Evolutionary conservation across 1,140 invertebrate genomes (phyloP), one percentile per base, ranked within the genome.

Genomic region (Idris sp.): DNA sequence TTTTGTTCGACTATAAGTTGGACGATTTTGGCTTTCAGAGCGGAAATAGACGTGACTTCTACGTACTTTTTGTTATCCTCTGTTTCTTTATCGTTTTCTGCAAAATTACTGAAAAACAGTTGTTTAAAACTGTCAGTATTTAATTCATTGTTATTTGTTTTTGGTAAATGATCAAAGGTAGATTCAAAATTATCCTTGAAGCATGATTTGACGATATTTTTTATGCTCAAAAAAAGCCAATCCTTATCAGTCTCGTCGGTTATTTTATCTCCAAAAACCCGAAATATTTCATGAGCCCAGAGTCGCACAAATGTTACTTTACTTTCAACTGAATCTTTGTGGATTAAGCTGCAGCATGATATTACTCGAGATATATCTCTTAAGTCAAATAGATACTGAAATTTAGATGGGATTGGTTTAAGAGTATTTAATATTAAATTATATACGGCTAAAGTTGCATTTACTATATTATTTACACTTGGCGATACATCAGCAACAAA

Each of bases 231-330:
- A 69, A 90, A 92, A 0, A 94, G 76, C 89, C 91, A 92, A 5
- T 88, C 78, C 16, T 89, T 82, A 53, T 93, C 92, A 2, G 74
- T 49, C 4, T 87, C 79, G 43, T 92, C 89, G 1, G 88, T 86
- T 1, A 94, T 87, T 56, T 92, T 89, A 81, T 94, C 93, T 64
- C 91, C 91, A 79, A 92, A 93, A 1, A 93, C 91, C 28, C 92
- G 86, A 79, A 90, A 89, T 0, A 90, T 86, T 88, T 94, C 93
- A 80, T 93, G 92, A 3, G 90, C 89, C 92, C 92, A 93, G 2
- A 93, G 81, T 30, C 91, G 91, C 71, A 87, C 73, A 7, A 88
- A 81, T 1, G 80, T 82, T 19, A 83, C 46, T 76, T 89, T 88
- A 18, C 82, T 89, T 58, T 91, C 90, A 4, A 91, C 89, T 7